Percentiles rank a stretch among this genome's conserved stretches.
Evolutionary conservation across 2,797 vertebrate species (phyloP).

Genomic region (Carapus acus): DNA sequence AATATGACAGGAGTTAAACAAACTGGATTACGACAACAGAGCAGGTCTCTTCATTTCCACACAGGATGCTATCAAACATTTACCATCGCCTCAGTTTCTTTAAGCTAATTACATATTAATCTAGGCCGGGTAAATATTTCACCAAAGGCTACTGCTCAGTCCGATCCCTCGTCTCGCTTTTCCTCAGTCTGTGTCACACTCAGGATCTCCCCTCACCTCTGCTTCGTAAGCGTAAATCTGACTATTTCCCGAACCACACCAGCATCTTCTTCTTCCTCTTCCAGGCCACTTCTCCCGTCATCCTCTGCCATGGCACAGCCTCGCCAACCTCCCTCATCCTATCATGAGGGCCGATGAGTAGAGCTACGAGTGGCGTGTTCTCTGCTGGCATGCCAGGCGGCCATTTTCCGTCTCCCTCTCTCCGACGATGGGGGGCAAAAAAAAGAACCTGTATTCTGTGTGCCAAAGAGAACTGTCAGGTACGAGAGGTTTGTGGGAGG

Average conservation of each 20-base stretch:
- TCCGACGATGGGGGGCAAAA: slow-evolving; percentile 25
- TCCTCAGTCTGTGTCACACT: slow-evolving; percentile 39
- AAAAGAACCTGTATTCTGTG: slow-evolving; percentile 40
- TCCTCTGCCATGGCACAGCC: not conserved
- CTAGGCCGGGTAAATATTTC: slow-evolving; percentile 69
- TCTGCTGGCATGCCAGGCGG: slow-evolving; percentile 17
- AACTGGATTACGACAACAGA: slow-evolving; percentile 38
- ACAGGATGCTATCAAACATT: slow-evolving; percentile 59
- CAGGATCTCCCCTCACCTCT: slow-evolving; percentile 20
- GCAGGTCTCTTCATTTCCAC: slow-evolving; percentile 44
- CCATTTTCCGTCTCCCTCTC: slow-evolving; percentile 40
- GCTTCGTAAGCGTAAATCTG: slow-evolving; percentile 13
- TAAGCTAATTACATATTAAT: slow-evolving; percentile 68
- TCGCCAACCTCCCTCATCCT: not conserved
- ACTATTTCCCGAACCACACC: slow-evolving; percentile 27
- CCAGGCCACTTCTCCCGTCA: slow-evolving; percentile 20
- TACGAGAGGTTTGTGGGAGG: slow-evolving; percentile 27
- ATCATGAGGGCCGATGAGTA: slow-evolving; percentile 18
- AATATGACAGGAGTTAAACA: slow-evolving; percentile 15
- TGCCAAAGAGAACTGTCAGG: slow-evolving; percentile 16
- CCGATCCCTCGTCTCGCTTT: slow-evolving; percentile 43
- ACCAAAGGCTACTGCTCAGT: slow-evolving; percentile 60
- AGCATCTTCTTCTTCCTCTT: slow-evolving; percentile 12
- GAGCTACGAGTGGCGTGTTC: slow-evolving; percentile 10
- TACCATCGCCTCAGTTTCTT: slow-evolving; percentile 52